Evolutionary conservation across 1,140 invertebrate genomes (phyloP).

Genomic region (Nymphalis io): DNA sequence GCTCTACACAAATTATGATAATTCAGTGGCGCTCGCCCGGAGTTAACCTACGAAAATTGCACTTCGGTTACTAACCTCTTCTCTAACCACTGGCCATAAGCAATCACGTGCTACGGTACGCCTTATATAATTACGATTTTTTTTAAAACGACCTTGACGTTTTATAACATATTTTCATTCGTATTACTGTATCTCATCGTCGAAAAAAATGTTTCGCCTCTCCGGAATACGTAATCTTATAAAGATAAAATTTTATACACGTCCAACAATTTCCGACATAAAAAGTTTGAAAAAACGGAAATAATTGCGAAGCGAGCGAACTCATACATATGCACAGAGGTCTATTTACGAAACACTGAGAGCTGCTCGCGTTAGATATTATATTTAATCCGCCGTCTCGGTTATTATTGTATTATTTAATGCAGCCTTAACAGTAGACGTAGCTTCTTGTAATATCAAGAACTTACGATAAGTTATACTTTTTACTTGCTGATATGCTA

Average conservation of each 20-base stretch:
- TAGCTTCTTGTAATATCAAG: too few species aligned
- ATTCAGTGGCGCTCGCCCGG: too few species aligned
- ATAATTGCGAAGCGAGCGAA: neutral
- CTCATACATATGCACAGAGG: neutral
- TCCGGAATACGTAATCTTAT: constrained; percentile 2
- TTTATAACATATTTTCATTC: neutral
- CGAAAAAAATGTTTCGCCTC: neutral
- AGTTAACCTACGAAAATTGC: too few species aligned
- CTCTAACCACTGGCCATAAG: too few species aligned
- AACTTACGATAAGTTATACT: too few species aligned
- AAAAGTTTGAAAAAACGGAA: constrained; percentile 4
- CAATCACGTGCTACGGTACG: too few species aligned
- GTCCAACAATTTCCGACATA: constrained; percentile 1
- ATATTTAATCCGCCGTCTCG: neutral
- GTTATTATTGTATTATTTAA: too few species aligned
- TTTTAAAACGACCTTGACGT: neutral
- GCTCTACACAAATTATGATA: too few species aligned
- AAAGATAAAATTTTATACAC: constrained; percentile 7
- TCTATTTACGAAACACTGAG: neutral
- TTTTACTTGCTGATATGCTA: too few species aligned
- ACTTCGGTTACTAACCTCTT: too few species aligned
- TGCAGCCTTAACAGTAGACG: too few species aligned
- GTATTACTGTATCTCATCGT: neutral
- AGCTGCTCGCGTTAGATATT: neutral
- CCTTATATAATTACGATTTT: too few species aligned